Conservation (phyloP, 53 echinoderm and acorn worm species). For the Paelopatides confundens region DNA sequence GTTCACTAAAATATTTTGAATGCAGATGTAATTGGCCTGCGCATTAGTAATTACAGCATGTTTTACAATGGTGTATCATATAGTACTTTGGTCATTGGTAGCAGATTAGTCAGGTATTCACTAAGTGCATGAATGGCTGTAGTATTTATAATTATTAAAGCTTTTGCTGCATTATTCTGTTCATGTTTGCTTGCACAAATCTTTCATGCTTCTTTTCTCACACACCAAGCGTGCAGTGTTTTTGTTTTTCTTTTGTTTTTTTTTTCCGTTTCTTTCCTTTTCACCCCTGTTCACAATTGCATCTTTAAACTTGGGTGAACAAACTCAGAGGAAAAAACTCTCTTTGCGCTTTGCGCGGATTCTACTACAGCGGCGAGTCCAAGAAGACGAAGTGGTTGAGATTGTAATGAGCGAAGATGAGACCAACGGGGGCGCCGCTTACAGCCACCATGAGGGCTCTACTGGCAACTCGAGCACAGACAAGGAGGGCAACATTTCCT, state of each 20-base stretch:
- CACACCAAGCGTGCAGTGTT: conserved; percentile 36
- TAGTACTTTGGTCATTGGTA: no score
- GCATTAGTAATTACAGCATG: no score
- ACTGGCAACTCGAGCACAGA: neutral
- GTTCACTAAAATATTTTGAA: no score
- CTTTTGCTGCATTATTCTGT: no score
- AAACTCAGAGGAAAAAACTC: conserved; percentile 40
- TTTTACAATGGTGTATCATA: no score
- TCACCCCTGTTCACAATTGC: conserved; percentile 33
- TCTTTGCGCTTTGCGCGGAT: conserved; percentile 69
- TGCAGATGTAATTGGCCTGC: no score
- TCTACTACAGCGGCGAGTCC: conserved; percentile 64
- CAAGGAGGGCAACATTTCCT: conserved; percentile 47
- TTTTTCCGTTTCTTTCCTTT: conserved; percentile 13
- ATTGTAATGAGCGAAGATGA: conserved; percentile 42
- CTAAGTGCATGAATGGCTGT: no score
- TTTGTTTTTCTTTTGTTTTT: conserved; percentile 4
- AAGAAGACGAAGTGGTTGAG: conserved; percentile 45
- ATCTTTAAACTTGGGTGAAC: conserved; percentile 26
- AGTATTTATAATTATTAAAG: no score
- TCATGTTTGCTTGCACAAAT: neutral
- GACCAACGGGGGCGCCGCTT: neutral
- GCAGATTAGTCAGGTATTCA: no score
- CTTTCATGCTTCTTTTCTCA: conserved; percentile 35
- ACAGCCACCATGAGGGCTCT: neutral